Base-by-base conservation (phyloP, 2,113 vertebrate genomes). In the Elephas maximus region DNA sequence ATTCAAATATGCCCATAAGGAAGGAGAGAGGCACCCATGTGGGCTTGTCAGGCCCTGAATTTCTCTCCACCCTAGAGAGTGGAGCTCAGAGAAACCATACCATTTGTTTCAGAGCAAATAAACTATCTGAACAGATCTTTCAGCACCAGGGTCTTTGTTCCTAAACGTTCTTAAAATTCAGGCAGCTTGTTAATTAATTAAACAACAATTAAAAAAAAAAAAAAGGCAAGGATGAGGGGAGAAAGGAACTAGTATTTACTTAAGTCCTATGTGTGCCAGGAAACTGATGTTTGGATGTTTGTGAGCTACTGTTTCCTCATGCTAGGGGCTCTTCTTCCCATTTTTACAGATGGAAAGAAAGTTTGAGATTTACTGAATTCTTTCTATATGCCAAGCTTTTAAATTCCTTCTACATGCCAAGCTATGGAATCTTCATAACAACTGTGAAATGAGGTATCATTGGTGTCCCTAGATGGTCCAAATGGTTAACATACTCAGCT, bases 131-230 rank as follows among this genome's bases (percentile, higher is more conserved):
- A 69, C 28, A 76, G 45, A 37, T 92, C 33, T 24, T 44, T 79
- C 41, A n/a, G 12, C 37, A 9, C 10, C 51, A 24, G 3, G 3
- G 48, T 62, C 92, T 83, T 94, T 57, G 48, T n/a, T 91, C 24
- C 71, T 83, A 90, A 65, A 17, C 62, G 60, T 37, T 82, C 77
- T 78, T 86, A 81, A 80, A 93, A 93, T 69, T 53, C 76, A 80
- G 79, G 63, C 62, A 89, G 21, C 8, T 44, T 86, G 78, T 83
- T 81, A 63, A 90, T 90, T 28, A 86, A n/a, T 26, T 2, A 21
- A 85, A 82, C 53, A 37, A 41, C 18, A 24, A 71, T 5, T 37
- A 37, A 37, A 63, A 63, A 1, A 28, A 11, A 11, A 37, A 51
- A 21, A 9, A 45, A 88, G 30, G 5, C 8, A 93, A 30, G 1